phyloP scores from a whole-genome alignment of 2,797 vertebrate genomes.

The Adrianichthys oophorus region DNA sequence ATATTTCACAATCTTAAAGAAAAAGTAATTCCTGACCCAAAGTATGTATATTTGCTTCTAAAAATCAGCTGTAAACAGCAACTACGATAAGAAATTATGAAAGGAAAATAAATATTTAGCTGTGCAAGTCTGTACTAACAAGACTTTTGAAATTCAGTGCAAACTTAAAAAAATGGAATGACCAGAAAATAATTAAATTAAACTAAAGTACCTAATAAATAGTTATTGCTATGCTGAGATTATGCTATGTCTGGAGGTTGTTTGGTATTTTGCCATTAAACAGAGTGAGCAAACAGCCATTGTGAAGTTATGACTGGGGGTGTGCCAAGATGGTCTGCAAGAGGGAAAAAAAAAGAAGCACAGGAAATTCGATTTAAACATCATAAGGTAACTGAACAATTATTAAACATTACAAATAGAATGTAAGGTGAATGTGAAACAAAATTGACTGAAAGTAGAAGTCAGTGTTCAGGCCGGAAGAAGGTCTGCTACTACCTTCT shows the following conservation, averaged over 20 bases:
- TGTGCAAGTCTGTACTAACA: constrained; percentile 45
- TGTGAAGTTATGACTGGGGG: constrained; percentile 74
- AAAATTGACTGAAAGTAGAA: not conserved
- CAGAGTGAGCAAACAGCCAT: constrained; percentile 79
- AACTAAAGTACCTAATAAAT: constrained; percentile 59
- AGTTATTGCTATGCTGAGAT: constrained; percentile 86
- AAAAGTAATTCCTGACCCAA: constrained; percentile 47
- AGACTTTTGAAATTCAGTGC: constrained; percentile 59
- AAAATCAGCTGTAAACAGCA: constrained; percentile 58
- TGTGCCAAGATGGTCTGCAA: constrained; percentile 81
- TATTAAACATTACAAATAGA: not conserved
- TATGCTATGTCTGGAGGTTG: constrained; percentile 68
- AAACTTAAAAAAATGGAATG: constrained; percentile 52
- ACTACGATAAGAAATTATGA: constrained; percentile 75
- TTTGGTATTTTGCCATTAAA: constrained; percentile 75
- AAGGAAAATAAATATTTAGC: constrained; percentile 75
- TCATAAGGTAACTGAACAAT: not conserved
- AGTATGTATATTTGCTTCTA: constrained; percentile 41
- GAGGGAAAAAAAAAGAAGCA: constrained; percentile 19
- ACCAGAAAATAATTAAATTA: constrained; percentile 59
- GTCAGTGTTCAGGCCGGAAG: constrained; percentile 10
- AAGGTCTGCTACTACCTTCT: not conserved
- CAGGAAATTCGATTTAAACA: not conserved
- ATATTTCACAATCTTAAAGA: constrained; percentile 68
- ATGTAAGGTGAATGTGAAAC: too few relatives aligned